phyloP scores from a whole-genome alignment of 1,140 invertebrate genomes.

The Trachelipus rathkii region DNA sequence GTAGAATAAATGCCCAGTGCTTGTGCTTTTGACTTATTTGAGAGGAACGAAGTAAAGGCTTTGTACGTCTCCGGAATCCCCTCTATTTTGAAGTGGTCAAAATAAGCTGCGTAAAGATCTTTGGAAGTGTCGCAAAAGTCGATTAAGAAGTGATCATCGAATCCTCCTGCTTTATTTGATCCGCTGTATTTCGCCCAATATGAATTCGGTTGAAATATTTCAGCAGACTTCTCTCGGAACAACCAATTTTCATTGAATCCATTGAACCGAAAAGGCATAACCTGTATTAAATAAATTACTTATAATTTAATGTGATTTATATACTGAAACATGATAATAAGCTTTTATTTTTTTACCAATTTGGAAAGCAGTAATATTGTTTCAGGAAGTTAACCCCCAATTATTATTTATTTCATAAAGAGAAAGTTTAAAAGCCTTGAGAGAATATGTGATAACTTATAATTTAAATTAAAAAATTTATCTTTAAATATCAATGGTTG shows the following conservation, averaged over 20 bases:
- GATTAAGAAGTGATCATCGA: constrained; percentile 39
- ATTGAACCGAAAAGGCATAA: not conserved
- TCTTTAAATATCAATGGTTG: too few species aligned
- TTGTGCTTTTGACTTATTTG: constrained; percentile 30
- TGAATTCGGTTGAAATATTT: constrained; percentile 40
- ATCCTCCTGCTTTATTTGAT: constrained; percentile 13
- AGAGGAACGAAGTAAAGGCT: constrained; percentile 38
- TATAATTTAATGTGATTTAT: not conserved
- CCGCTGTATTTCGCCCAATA: constrained; percentile 33
- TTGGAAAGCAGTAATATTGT: too few species aligned
- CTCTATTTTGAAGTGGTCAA: constrained; percentile 42
- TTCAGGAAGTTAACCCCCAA: too few species aligned
- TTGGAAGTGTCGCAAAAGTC: constrained; percentile 38
- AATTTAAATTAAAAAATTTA: too few species aligned
- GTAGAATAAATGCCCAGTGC: constrained; percentile 40
- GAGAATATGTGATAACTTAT: too few species aligned
- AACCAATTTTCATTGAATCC: constrained; percentile 29
- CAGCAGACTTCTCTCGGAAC: constrained; percentile 38
- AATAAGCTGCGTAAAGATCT: constrained; percentile 39
- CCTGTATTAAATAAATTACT: not conserved
- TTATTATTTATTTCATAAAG: too few species aligned
- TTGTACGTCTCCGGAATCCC: constrained; percentile 37
- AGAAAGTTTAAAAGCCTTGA: too few species aligned
- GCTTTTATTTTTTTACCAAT: too few species aligned
- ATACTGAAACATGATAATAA: not conserved